A percentile compares a stretch with the other conserved stretches of the same genome.
These are phyloP conservation scores for Heliconius himera DNA, from an alignment of 1,140 invertebrate species.

Conservation along the genomic window DNA sequence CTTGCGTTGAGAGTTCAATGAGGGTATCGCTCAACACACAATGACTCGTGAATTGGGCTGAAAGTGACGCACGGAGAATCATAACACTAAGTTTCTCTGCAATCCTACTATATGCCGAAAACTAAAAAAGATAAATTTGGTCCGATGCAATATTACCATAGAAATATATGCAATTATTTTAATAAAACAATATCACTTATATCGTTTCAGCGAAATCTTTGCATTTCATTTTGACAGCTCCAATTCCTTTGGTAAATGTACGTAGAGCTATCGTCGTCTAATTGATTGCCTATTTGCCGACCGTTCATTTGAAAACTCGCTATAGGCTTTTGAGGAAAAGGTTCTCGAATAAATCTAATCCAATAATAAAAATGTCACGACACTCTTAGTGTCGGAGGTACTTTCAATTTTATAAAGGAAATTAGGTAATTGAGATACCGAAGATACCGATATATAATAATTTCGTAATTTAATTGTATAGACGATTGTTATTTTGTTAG, in stretches of 20 bases:
- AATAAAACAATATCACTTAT: not conserved
- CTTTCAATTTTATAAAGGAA: not conserved
- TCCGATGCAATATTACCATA: too few species aligned
- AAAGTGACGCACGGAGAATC: too few species aligned
- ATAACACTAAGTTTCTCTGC: too few species aligned
- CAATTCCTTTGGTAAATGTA: not conserved
- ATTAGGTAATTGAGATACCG: not conserved
- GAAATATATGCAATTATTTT: not conserved
- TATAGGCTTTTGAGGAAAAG: slow-evolving; percentile 5
- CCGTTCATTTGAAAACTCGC: slow-evolving; percentile 10
- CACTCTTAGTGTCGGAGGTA: not conserved
- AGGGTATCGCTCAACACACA: too few species aligned
- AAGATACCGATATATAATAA: too few species aligned
- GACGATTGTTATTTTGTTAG: too few species aligned
- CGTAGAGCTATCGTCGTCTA: not conserved
- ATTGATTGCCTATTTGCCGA: slow-evolving; percentile 16
- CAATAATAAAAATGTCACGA: slow-evolving; percentile 10
- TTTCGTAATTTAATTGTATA: too few species aligned
- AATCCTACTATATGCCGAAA: too few species aligned
- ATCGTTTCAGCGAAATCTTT: not conserved
- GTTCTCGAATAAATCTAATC: not conserved
- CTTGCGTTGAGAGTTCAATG: too few species aligned
- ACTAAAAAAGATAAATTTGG: too few species aligned
- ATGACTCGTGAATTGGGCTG: too few species aligned
- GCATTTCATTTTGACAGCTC: not conserved